These are phyloP conservation scores for Spodoptera frugiperda DNA, from an alignment of 1,140 invertebrate genomes.

Conservation along the genomic window DNA sequence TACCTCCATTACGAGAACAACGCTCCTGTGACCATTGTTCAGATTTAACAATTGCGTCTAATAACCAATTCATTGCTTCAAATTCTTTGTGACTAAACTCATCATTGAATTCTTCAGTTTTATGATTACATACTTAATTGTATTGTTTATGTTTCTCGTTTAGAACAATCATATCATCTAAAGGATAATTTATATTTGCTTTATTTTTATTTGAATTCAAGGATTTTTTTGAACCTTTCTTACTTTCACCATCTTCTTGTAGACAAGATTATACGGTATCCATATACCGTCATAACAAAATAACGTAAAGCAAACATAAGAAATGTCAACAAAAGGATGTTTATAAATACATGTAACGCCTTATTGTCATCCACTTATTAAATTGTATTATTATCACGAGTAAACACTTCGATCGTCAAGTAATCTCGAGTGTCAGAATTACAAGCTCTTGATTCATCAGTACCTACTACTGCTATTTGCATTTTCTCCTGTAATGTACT, in stretches of 20 bases:
- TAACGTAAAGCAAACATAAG: too few relatives aligned
- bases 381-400: not conserved
- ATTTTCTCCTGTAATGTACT: not conserved
- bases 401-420: slow-evolving; percentile 7
- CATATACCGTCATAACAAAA: too few relatives aligned
- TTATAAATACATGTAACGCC: too few relatives aligned
- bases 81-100: slow-evolving; percentile 15
- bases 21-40: slow-evolving; percentile 26
- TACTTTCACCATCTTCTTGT: too few relatives aligned
- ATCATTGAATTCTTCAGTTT: slow-evolving; percentile 12
- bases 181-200: not conserved
- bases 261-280: too few relatives aligned
- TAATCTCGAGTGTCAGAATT: not conserved
- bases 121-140: slow-evolving; percentile 4
- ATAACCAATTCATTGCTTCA: slow-evolving; percentile 18
- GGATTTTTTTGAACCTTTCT: not conserved
- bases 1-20: slow-evolving; percentile 14
- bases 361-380: not conserved
- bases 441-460: not conserved
- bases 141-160: not conserved
- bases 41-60: slow-evolving; percentile 17
- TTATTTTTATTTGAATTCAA: not conserved
- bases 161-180: not conserved
- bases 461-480: not conserved
- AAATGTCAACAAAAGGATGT: too few relatives aligned